Evolutionary conservation across 2,113 vertebrate genomes (phyloP).

Genomic region (Malurus cyaneus): DNA sequence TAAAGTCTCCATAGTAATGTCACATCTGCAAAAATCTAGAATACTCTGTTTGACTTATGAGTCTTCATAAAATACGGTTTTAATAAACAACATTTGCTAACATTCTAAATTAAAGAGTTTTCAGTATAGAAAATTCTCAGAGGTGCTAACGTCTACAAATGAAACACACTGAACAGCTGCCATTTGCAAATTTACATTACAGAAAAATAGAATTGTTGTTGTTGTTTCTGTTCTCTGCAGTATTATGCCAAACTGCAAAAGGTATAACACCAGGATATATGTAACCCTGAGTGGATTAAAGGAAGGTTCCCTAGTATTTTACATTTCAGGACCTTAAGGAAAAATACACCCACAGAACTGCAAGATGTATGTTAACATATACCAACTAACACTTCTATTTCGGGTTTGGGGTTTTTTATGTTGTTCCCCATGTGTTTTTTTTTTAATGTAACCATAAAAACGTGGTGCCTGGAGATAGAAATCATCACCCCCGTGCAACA

Average conservation of each 20-base stretch:
- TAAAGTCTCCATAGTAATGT: not conserved
- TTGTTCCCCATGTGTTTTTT: not conserved
- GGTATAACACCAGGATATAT: not conserved
- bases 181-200: not conserved
- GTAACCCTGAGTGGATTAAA: not conserved
- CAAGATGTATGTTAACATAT: not conserved
- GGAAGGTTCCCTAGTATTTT: not conserved
- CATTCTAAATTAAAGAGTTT: not conserved
- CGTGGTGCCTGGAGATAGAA: not conserved
- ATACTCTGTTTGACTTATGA: not conserved
- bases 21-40: not conserved
- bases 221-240: not conserved
- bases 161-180: not conserved
- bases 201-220: not conserved
- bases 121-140: not conserved
- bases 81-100: not conserved
- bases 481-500: not conserved
- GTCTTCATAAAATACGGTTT: not conserved
- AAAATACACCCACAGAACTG: not conserved
- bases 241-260: not conserved
- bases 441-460: not conserved
- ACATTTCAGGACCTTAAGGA: not conserved
- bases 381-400: not conserved
- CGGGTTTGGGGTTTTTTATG: not conserved
- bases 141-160: not conserved